phyloP scores from a whole-genome alignment of 2,797 vertebrate genomes.

The Lagocephalus sceleratus region DNA sequence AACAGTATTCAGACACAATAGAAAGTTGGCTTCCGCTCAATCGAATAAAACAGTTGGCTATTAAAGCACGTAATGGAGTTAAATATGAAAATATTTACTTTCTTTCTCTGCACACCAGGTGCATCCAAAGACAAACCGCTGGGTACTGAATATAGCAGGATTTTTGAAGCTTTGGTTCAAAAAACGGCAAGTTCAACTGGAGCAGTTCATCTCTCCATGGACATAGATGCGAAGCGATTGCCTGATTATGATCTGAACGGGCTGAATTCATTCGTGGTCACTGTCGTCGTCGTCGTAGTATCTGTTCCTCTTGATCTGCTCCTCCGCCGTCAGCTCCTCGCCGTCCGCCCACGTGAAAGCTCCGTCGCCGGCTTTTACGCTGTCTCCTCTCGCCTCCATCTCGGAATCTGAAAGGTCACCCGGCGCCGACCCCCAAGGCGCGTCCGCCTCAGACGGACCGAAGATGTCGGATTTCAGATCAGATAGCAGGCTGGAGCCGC shows the following conservation, averaged over 20 bases:
- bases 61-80: conserved; percentile 32
- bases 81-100: conserved; percentile 39
- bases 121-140: conserved; percentile 68
- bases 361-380: conserved; percentile 7
- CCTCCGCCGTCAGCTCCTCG: conserved; percentile 72
- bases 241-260: conserved; percentile 25
- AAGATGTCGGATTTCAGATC: conserved; percentile 60
- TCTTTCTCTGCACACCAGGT: conserved; percentile 77
- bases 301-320: conserved; percentile 84
- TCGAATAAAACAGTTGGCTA: conserved; percentile 34
- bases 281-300: conserved; percentile 75
- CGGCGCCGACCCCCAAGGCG: conserved; percentile 44
- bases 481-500: conserved; percentile 58
- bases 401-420: conserved; percentile 78
- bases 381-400: conserved; percentile 38
- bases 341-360: conserved; percentile 51
- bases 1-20: conserved; percentile 51
- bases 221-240: conserved; percentile 32
- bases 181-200: conserved; percentile 51
- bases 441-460: conserved; percentile 25
- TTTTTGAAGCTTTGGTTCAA: conserved; percentile 63
- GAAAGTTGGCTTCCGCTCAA: conserved; percentile 41
- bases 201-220: conserved; percentile 76
- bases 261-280: conserved; percentile 43
- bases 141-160: conserved; percentile 53